These are phyloP conservation scores for Steinernema feltiae DNA, from an alignment of 1,140 invertebrate species.

Conservation along the genomic window DNA sequence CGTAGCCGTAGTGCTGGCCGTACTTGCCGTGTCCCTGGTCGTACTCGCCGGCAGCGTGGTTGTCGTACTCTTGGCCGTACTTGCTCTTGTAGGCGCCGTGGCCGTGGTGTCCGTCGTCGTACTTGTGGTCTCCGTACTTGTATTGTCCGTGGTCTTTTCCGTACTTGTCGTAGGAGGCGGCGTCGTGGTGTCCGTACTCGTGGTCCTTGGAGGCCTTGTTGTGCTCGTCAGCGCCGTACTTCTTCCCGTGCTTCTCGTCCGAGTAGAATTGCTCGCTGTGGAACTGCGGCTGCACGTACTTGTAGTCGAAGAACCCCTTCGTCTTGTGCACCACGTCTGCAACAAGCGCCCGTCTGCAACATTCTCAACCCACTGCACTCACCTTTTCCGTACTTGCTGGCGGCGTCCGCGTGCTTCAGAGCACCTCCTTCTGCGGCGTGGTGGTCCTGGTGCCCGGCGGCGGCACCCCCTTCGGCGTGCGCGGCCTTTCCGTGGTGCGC, in stretches of 20 bases:
- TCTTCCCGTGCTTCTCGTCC: constrained; percentile 39
- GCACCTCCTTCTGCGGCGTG: neutral
- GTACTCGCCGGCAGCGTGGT: neutral
- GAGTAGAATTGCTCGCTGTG: constrained; percentile 35
- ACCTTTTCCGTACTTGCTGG: constrained; percentile 30
- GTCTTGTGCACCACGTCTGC: constrained; percentile 33
- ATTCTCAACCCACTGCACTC: neutral
- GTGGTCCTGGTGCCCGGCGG: constrained; percentile 18
- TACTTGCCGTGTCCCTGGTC: constrained; percentile 29
- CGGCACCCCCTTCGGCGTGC: constrained; percentile 7
- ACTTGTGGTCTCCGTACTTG: constrained; percentile 23
- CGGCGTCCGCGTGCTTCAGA: constrained; percentile 8
- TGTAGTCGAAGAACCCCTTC: constrained; percentile 41
- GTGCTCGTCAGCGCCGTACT: constrained; percentile 35
- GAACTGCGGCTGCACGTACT: constrained; percentile 36
- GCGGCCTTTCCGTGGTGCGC: constrained; percentile 9
- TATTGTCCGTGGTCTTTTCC: constrained; percentile 25
- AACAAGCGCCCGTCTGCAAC: neutral
- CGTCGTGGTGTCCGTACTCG: constrained; percentile 24
- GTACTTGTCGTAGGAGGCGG: neutral
- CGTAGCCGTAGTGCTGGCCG: constrained; percentile 18
- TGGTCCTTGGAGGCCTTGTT: constrained; percentile 23
- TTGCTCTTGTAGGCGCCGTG: constrained; percentile 23
- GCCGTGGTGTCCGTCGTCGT: constrained; percentile 26
- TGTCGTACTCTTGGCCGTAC: constrained; percentile 16